Base-by-base conservation (phyloP, 2,113 vertebrate species). In the Gnathonemus echidnorhynchus region DNA sequence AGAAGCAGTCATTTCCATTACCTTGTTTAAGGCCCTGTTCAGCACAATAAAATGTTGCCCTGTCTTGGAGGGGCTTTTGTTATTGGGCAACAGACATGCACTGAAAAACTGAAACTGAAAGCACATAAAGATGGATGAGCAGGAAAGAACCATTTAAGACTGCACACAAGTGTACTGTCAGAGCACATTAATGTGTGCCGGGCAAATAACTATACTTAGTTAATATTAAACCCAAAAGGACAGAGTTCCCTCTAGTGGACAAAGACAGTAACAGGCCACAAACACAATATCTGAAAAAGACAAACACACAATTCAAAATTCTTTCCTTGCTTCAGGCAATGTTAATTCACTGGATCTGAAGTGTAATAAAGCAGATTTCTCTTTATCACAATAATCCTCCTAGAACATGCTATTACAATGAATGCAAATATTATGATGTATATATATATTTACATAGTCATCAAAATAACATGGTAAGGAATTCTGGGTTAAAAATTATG, bases 51-150 rank as follows among this genome's bases (percentile, higher is more conserved):
- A 88, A 13, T 86, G 11, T 39, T 77, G 13, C 70, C 10, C 31
- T 77, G 15, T 56, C 88, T 48, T 13, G 74, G 90, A 62, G 90
- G 74, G 50, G 74, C 21, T 56, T 10, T 50, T 49, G 87, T 24
- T 17, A 52, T 66, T 90, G 87, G 45, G 90, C 89, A 50, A 66
- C 77, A 83, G 24, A 91, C 91, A 93, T 91, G 48, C 90, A 84
- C 13, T 17, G 31, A 77, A 77, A 77, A 77, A 77, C 27, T 74
- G 27, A 27, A 31, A 27, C 66, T 35, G n/a, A 15, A 77, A 77
- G 15, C 70, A 39, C 13, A 77, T 77, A 24, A 39, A 17, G 70
- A 77, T 5, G 11, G 70, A 35, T 77, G 31, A 39, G 10, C 70
- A 77, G 70, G 31, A 77, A 31, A 39, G 31, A 15, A 77, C 70